Evolutionary conservation across 2,113 vertebrate genomes (phyloP).

Genomic region (Brachyhypopomus gauderio): DNA sequence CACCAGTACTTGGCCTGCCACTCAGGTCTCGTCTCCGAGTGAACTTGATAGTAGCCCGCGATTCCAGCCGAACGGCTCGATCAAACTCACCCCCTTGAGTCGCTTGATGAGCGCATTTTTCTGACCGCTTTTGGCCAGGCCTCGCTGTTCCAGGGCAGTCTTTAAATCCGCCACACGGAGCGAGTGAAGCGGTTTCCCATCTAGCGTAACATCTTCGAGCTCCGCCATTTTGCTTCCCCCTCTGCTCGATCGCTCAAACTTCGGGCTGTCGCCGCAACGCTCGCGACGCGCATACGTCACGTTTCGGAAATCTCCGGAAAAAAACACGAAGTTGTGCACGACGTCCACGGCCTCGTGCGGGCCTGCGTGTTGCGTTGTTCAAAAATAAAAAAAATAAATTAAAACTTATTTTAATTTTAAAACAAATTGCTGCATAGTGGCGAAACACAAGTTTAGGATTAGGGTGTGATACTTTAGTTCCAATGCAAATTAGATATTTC

Average conservation of each 20-base stretch:
- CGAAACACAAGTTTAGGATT: too few species aligned
- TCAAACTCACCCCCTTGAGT: conserved; percentile 88
- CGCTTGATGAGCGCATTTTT: conserved; percentile 90
- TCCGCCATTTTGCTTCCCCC: conserved; percentile 90
- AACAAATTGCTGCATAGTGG: too few species aligned
- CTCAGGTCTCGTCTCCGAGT: conserved; percentile 62
- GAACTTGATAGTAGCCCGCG: conserved; percentile 67
- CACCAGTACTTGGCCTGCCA: conserved; percentile 70
- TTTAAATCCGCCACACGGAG: conserved; percentile 93
- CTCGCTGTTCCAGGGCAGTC: conserved; percentile 87
- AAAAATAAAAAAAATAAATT: too few species aligned
- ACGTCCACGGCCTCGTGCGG: neutral
- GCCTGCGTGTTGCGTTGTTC: neutral
- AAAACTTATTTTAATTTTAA: too few species aligned
- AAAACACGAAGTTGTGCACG: conserved; percentile 19
- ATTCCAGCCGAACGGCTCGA: conserved; percentile 54
- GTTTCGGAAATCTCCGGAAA: conserved; percentile 65
- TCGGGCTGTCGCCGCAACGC: conserved; percentile 73
- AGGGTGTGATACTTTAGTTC: too few species aligned
- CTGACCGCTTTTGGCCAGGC: conserved; percentile 89
- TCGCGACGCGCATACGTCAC: conserved; percentile 65
- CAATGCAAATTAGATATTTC: too few species aligned
- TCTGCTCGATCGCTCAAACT: conserved; percentile 70
- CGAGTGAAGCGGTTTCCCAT: conserved; percentile 93
- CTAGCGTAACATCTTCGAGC: conserved; percentile 94